Evolutionary conservation across 2,888 invertebrate genomes (phyloP), one percentile per base, ranked within the genome.

Genomic region (Yponomeuta sedellus): DNA sequence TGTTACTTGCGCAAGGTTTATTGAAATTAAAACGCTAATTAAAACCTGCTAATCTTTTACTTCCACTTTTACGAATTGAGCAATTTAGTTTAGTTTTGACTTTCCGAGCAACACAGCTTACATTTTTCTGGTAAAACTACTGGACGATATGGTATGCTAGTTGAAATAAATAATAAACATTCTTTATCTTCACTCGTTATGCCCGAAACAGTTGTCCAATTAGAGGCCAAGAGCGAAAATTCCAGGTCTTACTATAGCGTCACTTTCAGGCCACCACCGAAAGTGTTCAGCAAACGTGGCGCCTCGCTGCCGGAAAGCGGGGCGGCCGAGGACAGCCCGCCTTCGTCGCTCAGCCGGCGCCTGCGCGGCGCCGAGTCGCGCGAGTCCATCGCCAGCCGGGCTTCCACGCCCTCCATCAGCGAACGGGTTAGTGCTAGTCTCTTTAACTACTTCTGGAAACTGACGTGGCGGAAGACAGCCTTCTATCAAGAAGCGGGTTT

Each of bases 201-300:
- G 25, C 25, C 25, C 25, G 1, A 25, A 25, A 5, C 1, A 25
- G 25, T 25, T 25, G 25, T 5, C 25, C 5, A 25, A 5, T 8
- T 34, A 34, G 34, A 34, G 34, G 10, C 34, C 8, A 34, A 34
- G 10, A 8, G 34, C 34, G 34, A 34, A 34, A 34, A 34, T 34
- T 8, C 8, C 34, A 6, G 34, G 34, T 34, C 8, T 34, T 3
- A 34, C 25, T 8, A 34, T 8, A 34, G 34, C 6, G 16, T 52
- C 44, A 4, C 44, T 52, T 70, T 10, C 72, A 94, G 93, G 76
- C 94, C 94, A 67, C 94, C 94, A 77, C 94, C 94, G 71, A 94
- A 94, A 87, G 92, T 92, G 77, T 92, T 93, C 78, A 87, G 82
- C 73, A 91, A 91, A 75, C 87, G 93, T 62, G 93, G 93, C 64